phyloP scores from a whole-genome alignment of 2,888 invertebrate genomes.

The Volucella bombylans region DNA sequence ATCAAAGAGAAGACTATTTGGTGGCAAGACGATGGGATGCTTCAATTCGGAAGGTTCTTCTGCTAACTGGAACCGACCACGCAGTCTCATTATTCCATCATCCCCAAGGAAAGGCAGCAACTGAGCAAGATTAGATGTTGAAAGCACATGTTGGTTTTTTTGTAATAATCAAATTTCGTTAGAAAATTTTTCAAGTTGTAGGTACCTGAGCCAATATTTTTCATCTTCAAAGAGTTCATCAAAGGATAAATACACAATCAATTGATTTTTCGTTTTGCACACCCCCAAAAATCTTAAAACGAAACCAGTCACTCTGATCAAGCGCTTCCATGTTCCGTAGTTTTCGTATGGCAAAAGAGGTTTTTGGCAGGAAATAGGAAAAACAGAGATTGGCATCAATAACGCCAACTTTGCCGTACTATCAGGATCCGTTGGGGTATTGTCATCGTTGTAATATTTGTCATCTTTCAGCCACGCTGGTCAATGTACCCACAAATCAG shows the following conservation, averaged over 20 bases:
- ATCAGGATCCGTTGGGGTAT: background rate
- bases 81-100: too few species aligned
- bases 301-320: constrained; percentile 23
- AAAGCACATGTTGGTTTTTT: too few species aligned
- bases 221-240: constrained; percentile 17
- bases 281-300: background rate
- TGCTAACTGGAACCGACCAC: constrained; percentile 15
- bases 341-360: constrained; percentile 11
- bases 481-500: too few species aligned
- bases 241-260: background rate
- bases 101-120: constrained; percentile 27
- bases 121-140: constrained; percentile 17
- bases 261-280: background rate
- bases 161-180: constrained; percentile 36
- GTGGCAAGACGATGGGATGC: constrained; percentile 26
- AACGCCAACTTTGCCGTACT: constrained; percentile 3
- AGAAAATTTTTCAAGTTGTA: constrained; percentile 17
- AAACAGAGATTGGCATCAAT: background rate
- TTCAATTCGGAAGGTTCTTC: background rate
- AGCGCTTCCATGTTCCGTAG: constrained; percentile 25
- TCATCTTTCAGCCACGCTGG: constrained; percentile 6
- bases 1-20: constrained; percentile 5
- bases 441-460: background rate
- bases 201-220: background rate
- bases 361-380: background rate